Base-by-base conservation (phyloP, 2,797 vertebrate genomes). In the Tapirus indicus region DNA sequence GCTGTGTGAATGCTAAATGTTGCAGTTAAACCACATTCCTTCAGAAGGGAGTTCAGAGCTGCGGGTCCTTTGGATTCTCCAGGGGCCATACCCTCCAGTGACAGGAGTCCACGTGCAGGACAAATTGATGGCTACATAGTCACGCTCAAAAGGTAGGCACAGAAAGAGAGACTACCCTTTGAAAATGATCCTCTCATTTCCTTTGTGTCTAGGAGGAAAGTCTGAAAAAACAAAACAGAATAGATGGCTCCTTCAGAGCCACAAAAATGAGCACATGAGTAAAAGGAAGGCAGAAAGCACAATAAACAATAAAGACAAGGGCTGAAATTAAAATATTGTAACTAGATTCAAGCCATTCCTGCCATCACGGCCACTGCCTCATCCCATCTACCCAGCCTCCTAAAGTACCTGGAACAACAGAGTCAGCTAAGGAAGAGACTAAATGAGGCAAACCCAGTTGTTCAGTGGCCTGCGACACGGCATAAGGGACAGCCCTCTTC, bases 361-460 rank as follows among this genome's bases (percentile, higher is more conserved):
- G 12, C 79, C 25, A 44, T 7, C 25, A 11, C 0, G 6, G 32
- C n/a, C n/a, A 4, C 52, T n/a, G 66, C 20, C 56, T n/a, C 21
- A 7, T 80, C 75, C 35, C 17, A 0, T 25, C 41, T 17, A n/a
- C 16, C 21, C 56, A 77, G 25, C 29, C 14, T 82, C 47, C n/a
- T 27, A 4, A 4, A 56, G 16, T 25, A 27, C 17, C 13, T 23
- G 5, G 29, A 80, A 64, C 21, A 56, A 47, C 5, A 1, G n/a
- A 20, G 9, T 10, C 12, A 2, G 27, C n/a, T 60, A 44, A 58
- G n/a, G 66, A 56, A 89, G 32, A 74, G 56, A 47, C 32, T 4
- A 3, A 4, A 16, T 0, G 2, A 13, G 10, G n/a, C 16, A 52
- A 47, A n/a, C 21, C 71, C 47, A 16, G 23, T 5, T 18, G 16